Evolutionary conservation across 1,140 invertebrate genomes (phyloP).

Genomic region (Mercenaria mercenaria): DNA sequence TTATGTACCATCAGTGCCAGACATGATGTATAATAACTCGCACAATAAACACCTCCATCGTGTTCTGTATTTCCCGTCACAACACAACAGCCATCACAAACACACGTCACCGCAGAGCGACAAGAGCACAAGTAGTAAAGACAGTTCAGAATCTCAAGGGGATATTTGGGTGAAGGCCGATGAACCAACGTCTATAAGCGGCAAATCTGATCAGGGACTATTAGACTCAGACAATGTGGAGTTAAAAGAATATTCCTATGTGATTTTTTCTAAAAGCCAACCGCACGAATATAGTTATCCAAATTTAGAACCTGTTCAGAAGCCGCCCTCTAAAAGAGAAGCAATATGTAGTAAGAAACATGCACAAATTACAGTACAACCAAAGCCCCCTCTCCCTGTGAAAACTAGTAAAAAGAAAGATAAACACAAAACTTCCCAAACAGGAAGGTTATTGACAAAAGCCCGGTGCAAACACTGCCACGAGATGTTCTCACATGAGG

Average conservation of each 20-base stretch:
- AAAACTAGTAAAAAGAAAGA: constrained; percentile 76
- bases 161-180: constrained; percentile 84
- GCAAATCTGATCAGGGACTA: constrained; percentile 80
- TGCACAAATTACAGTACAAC: constrained; percentile 64
- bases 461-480: constrained; percentile 86
- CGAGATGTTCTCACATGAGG: constrained; percentile 89
- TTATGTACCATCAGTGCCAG: constrained; percentile 77
- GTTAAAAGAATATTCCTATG: constrained; percentile 90
- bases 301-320: constrained; percentile 80
- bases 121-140: constrained; percentile 79
- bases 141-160: constrained; percentile 74
- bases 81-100: constrained; percentile 70
- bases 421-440: constrained; percentile 61
- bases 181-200: constrained; percentile 77
- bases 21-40: constrained; percentile 77
- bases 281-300: constrained; percentile 84
- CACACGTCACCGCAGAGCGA: constrained; percentile 76
- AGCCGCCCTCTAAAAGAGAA: constrained; percentile 79
- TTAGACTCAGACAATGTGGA: constrained; percentile 73
- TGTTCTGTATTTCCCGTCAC: constrained; percentile 86
- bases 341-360: constrained; percentile 74
- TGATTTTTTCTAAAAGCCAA: constrained; percentile 90
- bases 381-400: constrained; percentile 79
- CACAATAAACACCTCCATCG: constrained; percentile 86
- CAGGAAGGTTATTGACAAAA: constrained; percentile 67